Evolutionary conservation across 2,797 vertebrate genomes (phyloP).

Genomic region (Molossus alvarezi): DNA sequence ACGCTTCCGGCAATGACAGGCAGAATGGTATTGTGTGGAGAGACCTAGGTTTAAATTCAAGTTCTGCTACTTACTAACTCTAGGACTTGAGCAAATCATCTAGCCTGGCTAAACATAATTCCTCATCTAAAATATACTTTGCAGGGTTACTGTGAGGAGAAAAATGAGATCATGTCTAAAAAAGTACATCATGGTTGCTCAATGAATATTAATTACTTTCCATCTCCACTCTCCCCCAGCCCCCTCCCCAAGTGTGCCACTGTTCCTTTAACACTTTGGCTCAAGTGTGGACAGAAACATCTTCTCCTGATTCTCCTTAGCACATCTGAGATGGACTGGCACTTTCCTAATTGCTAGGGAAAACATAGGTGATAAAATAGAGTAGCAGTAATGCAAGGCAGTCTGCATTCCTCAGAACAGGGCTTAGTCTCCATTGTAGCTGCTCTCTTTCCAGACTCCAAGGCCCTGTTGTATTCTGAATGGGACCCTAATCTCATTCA

Average conservation of each 20-base stretch:
- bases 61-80: constrained; percentile 1
- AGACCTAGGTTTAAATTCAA: neutral
- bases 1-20: neutral
- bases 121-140: constrained; percentile 47
- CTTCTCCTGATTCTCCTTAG: constrained; percentile 75
- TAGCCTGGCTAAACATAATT: constrained; percentile 8
- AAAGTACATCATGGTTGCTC: constrained; percentile 59
- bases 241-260: constrained; percentile 11
- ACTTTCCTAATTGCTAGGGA: constrained; percentile 78
- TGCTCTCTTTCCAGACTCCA: constrained; percentile 35
- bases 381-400: neutral
- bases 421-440: neutral
- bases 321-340: constrained; percentile 78
- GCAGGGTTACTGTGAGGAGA: constrained; percentile 63
- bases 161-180: constrained; percentile 82
- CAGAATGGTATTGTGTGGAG: neutral
- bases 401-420: neutral
- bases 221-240: neutral
- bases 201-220: constrained; percentile 78
- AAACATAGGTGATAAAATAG: constrained; percentile 82
- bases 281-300: constrained; percentile 77
- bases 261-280: constrained; percentile 76
- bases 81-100: constrained; percentile 27
- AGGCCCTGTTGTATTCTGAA: neutral
- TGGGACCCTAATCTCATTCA: neutral